Percentiles rank a stretch among this genome's conserved stretches.
These are phyloP conservation scores for Lampris megalopsis DNA, from an alignment of 2,113 vertebrate genomes.

Conservation along the genomic window DNA sequence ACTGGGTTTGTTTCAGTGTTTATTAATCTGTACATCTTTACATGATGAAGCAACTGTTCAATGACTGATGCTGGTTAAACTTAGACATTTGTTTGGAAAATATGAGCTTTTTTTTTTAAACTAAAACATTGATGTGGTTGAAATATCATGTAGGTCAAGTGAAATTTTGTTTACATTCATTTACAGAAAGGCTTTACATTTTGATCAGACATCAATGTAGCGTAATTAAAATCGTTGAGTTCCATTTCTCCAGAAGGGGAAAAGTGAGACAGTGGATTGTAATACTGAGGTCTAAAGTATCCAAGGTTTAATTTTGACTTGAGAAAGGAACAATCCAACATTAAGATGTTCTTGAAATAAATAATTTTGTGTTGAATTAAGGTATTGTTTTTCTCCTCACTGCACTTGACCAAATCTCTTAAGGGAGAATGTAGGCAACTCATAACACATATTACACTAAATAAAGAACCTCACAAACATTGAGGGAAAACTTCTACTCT, in stretches of 20 bases:
- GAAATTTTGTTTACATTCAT: slow-evolving; percentile 64
- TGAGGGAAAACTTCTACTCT: no score
- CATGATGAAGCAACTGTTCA: slow-evolving; percentile 59
- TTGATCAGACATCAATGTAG: slow-evolving; percentile 34
- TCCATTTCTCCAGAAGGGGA: slow-evolving; percentile 27
- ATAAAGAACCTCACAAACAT: no score
- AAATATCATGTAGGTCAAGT: slow-evolving; percentile 88
- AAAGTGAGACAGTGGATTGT: slow-evolving; percentile 12
- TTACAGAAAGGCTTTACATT: slow-evolving; percentile 42
- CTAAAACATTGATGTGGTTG: slow-evolving; percentile 89
- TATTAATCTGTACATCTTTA: slow-evolving; percentile 84
- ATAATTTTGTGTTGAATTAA: slow-evolving; percentile 59
- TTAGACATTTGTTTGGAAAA: slow-evolving; percentile 56
- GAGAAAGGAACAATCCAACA: slow-evolving; percentile 22
- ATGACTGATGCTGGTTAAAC: slow-evolving; percentile 51
- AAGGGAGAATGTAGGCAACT: no score
- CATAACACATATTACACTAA: no score
- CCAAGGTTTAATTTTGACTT: slow-evolving; percentile 7
- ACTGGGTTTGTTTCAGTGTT: slow-evolving; percentile 89
- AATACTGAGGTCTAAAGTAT: slow-evolving; percentile 29
- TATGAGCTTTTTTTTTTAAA: slow-evolving; percentile 67
- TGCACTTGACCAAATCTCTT: background rate
- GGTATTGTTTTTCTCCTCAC: slow-evolving; percentile 13
- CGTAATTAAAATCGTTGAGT: slow-evolving; percentile 24
- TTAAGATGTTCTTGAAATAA: slow-evolving; percentile 69